These are phyloP conservation scores for Molanna angustata DNA, from an alignment of 2,888 invertebrate genomes.

Conservation along the genomic window DNA sequence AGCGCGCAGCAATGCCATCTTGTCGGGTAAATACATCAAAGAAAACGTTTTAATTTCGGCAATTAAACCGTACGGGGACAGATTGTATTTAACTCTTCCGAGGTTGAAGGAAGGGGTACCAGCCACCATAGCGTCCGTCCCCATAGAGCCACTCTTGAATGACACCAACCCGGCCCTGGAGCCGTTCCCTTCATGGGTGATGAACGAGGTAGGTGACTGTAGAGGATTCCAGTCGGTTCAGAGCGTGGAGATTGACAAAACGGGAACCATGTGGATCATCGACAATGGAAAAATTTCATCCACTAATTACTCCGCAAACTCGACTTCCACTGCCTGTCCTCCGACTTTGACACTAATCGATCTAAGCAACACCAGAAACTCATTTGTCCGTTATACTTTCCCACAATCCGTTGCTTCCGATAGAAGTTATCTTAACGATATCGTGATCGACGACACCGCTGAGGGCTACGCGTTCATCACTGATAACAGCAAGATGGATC, in stretches of 20 bases:
- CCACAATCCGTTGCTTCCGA: slow-evolving; percentile 59
- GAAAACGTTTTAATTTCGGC: slow-evolving; percentile 68
- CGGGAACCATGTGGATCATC: slow-evolving; percentile 66
- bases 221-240: slow-evolving; percentile 70
- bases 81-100: slow-evolving; percentile 66
- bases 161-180: slow-evolving; percentile 58
- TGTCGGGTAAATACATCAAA: slow-evolving; percentile 60
- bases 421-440: slow-evolving; percentile 65
- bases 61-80: slow-evolving; percentile 64
- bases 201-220: slow-evolving; percentile 66
- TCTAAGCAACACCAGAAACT: slow-evolving; percentile 57
- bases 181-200: slow-evolving; percentile 71
- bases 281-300: slow-evolving; percentile 67
- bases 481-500: slow-evolving; percentile 65
- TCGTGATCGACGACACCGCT: slow-evolving; percentile 69
- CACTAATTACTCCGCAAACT: slow-evolving; percentile 50
- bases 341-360: slow-evolving; percentile 69
- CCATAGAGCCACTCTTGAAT: slow-evolving; percentile 42
- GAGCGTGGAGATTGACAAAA: slow-evolving; percentile 69
- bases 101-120: slow-evolving; percentile 70
- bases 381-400: slow-evolving; percentile 59
- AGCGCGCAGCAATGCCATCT: slow-evolving; percentile 53
- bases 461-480: slow-evolving; percentile 68
- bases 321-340: slow-evolving; percentile 55
- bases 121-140: slow-evolving; percentile 62